Evolutionary conservation across 2,113 vertebrate genomes (phyloP).

Genomic region (Acanthochromis polyacanthus): DNA sequence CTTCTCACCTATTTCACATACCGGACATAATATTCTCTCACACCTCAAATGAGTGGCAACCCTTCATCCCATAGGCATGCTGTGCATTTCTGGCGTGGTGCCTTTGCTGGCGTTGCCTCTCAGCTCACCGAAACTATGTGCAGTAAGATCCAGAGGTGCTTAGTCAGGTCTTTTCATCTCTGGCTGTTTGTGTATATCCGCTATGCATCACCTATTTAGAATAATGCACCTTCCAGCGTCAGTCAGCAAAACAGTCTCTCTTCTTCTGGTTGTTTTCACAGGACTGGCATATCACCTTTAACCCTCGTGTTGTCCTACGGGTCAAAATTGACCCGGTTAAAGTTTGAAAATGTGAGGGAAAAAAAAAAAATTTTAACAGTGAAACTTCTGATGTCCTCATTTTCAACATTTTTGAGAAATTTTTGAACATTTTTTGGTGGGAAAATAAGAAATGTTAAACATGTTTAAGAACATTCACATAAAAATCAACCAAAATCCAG

Average conservation of each 20-base stretch:
- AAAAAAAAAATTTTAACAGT: no score
- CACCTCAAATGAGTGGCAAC: slow-evolving; percentile 49
- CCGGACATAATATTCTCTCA: slow-evolving; percentile 58
- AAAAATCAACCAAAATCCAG: no score
- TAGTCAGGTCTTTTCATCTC: slow-evolving; percentile 34
- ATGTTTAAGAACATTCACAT: no score
- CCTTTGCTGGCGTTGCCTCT: slow-evolving; percentile 22
- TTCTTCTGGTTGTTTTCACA: background rate
- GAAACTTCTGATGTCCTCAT: no score
- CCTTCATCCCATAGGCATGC: slow-evolving; percentile 46
- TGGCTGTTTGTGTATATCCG: slow-evolving; percentile 15
- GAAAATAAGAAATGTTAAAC: no score
- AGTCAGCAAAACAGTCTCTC: background rate
- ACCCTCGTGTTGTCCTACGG: no score
- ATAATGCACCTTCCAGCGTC: background rate
- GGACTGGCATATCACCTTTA: background rate
- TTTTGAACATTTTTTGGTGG: no score
- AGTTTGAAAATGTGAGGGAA: no score
- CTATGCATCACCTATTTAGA: slow-evolving; percentile 3
- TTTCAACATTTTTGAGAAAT: no score
- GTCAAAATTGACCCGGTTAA: no score
- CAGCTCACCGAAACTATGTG: slow-evolving; percentile 17
- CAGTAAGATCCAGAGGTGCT: slow-evolving; percentile 24
- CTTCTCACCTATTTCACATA: slow-evolving; percentile 51
- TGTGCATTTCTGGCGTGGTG: slow-evolving; percentile 42